phyloP scores from a whole-genome alignment of 2,113 vertebrate species.

The Edolisoma coerulescens region DNA sequence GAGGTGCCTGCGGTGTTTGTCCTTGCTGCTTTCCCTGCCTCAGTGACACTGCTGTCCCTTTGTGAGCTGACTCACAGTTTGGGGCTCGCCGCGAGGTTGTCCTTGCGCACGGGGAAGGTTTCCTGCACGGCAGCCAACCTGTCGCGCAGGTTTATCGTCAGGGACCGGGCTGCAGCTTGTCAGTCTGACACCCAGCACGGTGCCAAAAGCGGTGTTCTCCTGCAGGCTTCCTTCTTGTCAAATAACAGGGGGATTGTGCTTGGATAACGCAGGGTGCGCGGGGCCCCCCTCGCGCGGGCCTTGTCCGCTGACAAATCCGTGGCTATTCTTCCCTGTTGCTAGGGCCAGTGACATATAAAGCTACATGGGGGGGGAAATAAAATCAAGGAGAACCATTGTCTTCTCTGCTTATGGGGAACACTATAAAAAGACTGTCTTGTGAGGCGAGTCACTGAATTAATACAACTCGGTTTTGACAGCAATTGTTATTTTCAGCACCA shows the following conservation, averaged over 20 bases:
- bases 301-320: not conserved
- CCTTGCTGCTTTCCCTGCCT: fast-evolving
- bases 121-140: not conserved
- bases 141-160: not conserved
- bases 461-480: not conserved
- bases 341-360: constrained; percentile 4
- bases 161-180: not conserved
- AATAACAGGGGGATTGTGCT: not conserved
- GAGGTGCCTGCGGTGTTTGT: not conserved
- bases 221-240: not conserved
- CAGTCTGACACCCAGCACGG: not conserved
- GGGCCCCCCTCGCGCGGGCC: not conserved
- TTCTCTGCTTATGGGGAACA: not conserved
- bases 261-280: not conserved
- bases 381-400: constrained; percentile 27
- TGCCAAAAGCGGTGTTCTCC: not conserved
- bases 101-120: not conserved
- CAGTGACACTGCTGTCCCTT: fast-evolving
- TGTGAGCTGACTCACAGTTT: fast-evolving
- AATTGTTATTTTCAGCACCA: not conserved
- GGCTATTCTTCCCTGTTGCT: constrained; percentile 38
- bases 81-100: fast-evolving
- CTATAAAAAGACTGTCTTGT: constrained; percentile 38
- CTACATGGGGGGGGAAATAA: not conserved
- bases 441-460: constrained; percentile 4